These are phyloP conservation scores for Furcifer pardalis DNA, from an alignment of 2,797 vertebrate species.

Conservation along the genomic window DNA sequence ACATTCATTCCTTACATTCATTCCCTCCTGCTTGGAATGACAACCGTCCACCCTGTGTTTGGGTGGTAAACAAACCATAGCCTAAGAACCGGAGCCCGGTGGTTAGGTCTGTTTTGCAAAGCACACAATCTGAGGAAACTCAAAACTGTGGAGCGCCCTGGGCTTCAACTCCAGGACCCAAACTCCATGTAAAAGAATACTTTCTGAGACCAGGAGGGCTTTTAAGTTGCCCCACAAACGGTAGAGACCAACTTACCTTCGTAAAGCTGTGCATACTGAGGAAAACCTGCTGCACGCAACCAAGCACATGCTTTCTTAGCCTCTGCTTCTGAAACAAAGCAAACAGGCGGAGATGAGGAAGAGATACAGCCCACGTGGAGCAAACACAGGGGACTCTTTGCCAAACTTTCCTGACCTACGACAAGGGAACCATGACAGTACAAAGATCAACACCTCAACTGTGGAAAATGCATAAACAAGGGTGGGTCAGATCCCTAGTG, in stretches of 20 bases:
- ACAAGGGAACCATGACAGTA: too few species aligned
- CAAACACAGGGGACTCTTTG: too few species aligned
- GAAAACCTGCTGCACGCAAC: conserved; percentile 83
- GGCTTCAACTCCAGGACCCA: too few species aligned
- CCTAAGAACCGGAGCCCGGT: fast-evolving
- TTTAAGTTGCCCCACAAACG: too few species aligned
- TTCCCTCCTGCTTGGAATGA: background rate
- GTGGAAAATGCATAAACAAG: too few species aligned
- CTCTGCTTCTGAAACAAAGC: conserved; percentile 78
- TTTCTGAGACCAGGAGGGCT: too few species aligned
- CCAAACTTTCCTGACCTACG: background rate
- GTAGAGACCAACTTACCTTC: conserved; percentile 79
- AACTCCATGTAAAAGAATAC: too few species aligned
- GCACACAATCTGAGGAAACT: fast-evolving
- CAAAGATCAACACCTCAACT: too few species aligned
- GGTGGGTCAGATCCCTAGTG: too few species aligned
- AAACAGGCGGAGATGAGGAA: conserved; percentile 8
- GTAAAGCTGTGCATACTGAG: conserved; percentile 85
- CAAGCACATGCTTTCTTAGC: conserved; percentile 82
- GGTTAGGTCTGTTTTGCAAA: background rate
- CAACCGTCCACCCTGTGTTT: fast-evolving
- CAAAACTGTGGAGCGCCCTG: background rate
- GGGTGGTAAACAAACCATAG: background rate
- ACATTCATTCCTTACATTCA: background rate
- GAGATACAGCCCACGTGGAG: too few species aligned